These are phyloP conservation scores for Halocynthia roretzi DNA, from an alignment of 23 tunicate genomes.

Conservation along the genomic window DNA sequence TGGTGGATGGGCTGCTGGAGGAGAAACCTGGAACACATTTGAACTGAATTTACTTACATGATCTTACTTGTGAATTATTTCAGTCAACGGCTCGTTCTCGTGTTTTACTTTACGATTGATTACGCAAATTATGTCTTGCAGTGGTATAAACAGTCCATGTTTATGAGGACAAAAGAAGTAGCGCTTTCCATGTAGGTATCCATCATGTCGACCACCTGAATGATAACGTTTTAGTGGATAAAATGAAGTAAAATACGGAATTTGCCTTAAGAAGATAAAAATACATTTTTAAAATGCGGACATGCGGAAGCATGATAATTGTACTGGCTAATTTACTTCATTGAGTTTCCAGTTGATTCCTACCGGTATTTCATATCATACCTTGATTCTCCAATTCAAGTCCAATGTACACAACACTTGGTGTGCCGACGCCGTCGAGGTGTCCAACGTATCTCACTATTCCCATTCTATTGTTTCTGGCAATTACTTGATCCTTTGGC, in stretches of 20 bases:
- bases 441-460: constrained; percentile 78
- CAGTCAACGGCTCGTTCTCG: too few relatives aligned
- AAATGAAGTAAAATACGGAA: too few relatives aligned
- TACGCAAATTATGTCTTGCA: constrained; percentile 64
- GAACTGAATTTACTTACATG: not conserved
- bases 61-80: too few relatives aligned
- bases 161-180: constrained; percentile 64
- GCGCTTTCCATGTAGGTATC: constrained; percentile 60
- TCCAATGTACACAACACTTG: constrained; percentile 80
- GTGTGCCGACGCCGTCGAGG: constrained; percentile 63
- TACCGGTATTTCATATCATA: not conserved
- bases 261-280: too few relatives aligned
- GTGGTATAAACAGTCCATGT: constrained; percentile 57
- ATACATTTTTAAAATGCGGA: constrained; percentile 3
- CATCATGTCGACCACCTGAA: constrained; percentile 70
- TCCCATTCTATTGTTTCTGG: constrained; percentile 37
- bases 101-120: constrained; percentile 29
- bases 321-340: not conserved
- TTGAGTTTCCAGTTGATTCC: not conserved
- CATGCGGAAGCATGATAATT: not conserved
- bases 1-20: constrained; percentile 5
- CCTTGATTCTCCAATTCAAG: constrained; percentile 58
- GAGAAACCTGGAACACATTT: not conserved
- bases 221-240: too few relatives aligned
- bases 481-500: constrained; percentile 45